Conservation (phyloP, 1,140 invertebrate species). For the Zaprionus nigranus region DNA sequence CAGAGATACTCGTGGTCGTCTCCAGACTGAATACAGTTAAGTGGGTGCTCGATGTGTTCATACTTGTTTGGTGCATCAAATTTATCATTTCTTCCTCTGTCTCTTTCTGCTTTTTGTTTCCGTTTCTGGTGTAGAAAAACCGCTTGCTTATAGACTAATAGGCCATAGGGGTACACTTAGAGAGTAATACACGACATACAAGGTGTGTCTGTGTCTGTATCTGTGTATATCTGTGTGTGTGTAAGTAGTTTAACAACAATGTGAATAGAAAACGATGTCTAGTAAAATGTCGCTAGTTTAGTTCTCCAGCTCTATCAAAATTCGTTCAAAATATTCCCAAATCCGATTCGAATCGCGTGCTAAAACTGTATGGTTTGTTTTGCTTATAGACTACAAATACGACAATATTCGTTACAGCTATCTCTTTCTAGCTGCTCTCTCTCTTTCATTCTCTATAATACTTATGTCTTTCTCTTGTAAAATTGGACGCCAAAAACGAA, state of each 20-base stretch:
- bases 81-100: conserved; percentile 10
- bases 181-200: conserved; percentile 55
- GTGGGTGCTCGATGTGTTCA: conserved; percentile 61
- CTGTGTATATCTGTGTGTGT: conserved; percentile 12
- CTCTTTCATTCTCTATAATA: conserved; percentile 34
- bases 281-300: conserved; percentile 60
- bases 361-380: conserved; percentile 52
- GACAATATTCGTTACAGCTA: conserved; percentile 22
- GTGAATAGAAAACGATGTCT: conserved; percentile 72
- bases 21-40: conserved; percentile 53
- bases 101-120: conserved; percentile 21
- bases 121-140: conserved; percentile 61
- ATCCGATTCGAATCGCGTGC: conserved; percentile 61
- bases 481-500: conserved; percentile 80
- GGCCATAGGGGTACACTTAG: conserved; percentile 78
- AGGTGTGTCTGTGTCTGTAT: conserved; percentile 23
- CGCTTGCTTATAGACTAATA: conserved; percentile 64
- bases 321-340: conserved; percentile 77
- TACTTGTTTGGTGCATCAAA: conserved; percentile 56
- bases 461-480: conserved; percentile 66
- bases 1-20: conserved; percentile 39
- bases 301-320: conserved; percentile 53
- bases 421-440: conserved; percentile 26
- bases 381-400: conserved; percentile 71
- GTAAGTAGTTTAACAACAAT: conserved; percentile 70